phyloP scores from a whole-genome alignment of 2,888 invertebrate genomes.

The Erynnis tages region DNA sequence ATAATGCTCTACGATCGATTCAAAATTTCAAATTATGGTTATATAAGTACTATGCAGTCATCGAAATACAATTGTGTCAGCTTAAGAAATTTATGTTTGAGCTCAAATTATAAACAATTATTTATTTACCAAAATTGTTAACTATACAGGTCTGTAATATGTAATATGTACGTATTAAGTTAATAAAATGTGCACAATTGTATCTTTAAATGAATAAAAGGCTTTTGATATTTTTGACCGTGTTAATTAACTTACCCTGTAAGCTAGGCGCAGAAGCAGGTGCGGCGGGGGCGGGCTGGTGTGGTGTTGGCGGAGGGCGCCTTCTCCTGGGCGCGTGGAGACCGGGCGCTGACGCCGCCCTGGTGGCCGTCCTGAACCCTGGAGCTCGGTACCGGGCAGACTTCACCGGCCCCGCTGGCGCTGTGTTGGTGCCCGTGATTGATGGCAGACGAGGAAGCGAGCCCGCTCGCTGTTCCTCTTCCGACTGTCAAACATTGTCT shows the following conservation, averaged over 20 bases:
- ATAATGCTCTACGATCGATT: too few relatives aligned
- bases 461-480: conserved; percentile 85
- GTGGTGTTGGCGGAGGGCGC: conserved; percentile 67
- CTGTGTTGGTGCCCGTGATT: conserved; percentile 60
- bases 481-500: conserved; percentile 70
- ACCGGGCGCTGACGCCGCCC: conserved; percentile 89
- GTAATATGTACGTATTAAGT: too few relatives aligned
- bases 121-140: too few relatives aligned
- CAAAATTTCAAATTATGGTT: too few relatives aligned
- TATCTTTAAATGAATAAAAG: too few relatives aligned
- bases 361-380: conserved; percentile 88
- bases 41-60: too few relatives aligned
- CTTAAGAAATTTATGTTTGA: too few relatives aligned
- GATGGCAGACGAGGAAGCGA: conserved; percentile 88
- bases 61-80: too few relatives aligned
- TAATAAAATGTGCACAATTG: too few relatives aligned
- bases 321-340: conserved; percentile 85
- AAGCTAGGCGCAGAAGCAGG: conserved; percentile 72
- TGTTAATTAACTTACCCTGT: conserved; percentile 81
- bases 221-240: neutral
- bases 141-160: too few relatives aligned
- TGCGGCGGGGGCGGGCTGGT: conserved; percentile 65
- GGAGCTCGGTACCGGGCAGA: conserved; percentile 94
- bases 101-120: neutral
- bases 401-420: conserved; percentile 86